phyloP scores from a whole-genome alignment of 2,888 invertebrate genomes.

The Athetis lepigone region DNA sequence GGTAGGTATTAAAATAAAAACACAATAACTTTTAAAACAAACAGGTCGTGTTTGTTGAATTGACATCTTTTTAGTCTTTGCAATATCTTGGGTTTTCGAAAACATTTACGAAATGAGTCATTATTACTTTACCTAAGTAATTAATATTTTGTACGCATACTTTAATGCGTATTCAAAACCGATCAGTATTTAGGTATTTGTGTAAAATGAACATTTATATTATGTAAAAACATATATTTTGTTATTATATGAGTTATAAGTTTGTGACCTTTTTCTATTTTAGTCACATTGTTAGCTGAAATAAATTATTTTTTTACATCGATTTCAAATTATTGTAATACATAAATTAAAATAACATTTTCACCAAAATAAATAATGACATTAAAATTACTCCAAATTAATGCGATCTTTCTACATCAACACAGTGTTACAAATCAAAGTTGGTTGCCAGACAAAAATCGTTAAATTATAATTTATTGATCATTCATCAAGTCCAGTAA shows the following conservation, averaged over 20 bases:
- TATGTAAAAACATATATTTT: conserved; percentile 1
- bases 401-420: background rate
- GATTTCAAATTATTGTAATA: background rate
- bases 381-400: too few relatives aligned
- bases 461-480: conserved; percentile 63
- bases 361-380: too few relatives aligned
- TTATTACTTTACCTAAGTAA: conserved; percentile 13
- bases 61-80: background rate
- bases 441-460: conserved; percentile 19
- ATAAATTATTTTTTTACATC: background rate
- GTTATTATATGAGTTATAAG: conserved; percentile 28
- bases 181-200: conserved; percentile 13
- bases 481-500: conserved; percentile 65
- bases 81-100: background rate
- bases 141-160: conserved; percentile 11
- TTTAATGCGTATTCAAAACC: conserved; percentile 32
- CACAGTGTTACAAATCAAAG: conserved; percentile 5
- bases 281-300: background rate
- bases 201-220: too few relatives aligned
- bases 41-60: conserved; percentile 4
- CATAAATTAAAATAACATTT: background rate
- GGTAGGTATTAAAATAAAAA: background rate
- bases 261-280: background rate
- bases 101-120: background rate
- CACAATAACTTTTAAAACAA: background rate